Evolutionary conservation across 2,888 invertebrate species (phyloP), one percentile per base, ranked within the genome.

Genomic region (Stomorhina lunata): DNA sequence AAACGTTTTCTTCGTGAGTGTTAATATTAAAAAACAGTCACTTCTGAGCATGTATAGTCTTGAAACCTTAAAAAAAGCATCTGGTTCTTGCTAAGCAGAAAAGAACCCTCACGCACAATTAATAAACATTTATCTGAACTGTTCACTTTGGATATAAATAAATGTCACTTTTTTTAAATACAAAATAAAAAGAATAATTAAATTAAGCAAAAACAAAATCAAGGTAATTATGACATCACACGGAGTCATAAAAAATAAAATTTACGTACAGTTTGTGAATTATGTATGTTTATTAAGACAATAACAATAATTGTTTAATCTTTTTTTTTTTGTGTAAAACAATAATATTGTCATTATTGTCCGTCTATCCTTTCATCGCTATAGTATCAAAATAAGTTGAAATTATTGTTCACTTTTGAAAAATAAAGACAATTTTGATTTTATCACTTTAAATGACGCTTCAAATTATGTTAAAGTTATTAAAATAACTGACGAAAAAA

Each of bases 191-290:
- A 22, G 9, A 53, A 68, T 40, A 59, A 59, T 17, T 22, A 59
- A 61, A 25, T 37, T 37, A 34, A 17, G 15, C 27, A 40, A 71
- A 61, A 20, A n/a, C n/a, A n/a, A 55, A 43, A 71, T 71, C 55
- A 71, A 78, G 71, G 68, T 69, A 77, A 61, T 69, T 61, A 53
- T 69, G 77, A 69, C 77, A 77, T 76, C 76, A 76, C 48, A 68
- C 34, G 53, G 15, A 55, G 25, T 17, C 12, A 50, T 22, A 40
- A 12, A 15, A 40, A 57, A 6, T n/a, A n/a, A n/a, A n/a, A n/a
- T n/a, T n/a, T 29, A 17, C 25, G 22, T 10, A 22, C 50, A 32
- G n/a, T n/a, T n/a, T n/a, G n/a, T n/a, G n/a, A n/a, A n/a, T n/a
- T 25, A 29, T 53, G 3, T 53, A 22, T 50, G n/a, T 50, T 40